phyloP scores from a whole-genome alignment of 2,888 invertebrate species.

The Stenodema calcarata region DNA sequence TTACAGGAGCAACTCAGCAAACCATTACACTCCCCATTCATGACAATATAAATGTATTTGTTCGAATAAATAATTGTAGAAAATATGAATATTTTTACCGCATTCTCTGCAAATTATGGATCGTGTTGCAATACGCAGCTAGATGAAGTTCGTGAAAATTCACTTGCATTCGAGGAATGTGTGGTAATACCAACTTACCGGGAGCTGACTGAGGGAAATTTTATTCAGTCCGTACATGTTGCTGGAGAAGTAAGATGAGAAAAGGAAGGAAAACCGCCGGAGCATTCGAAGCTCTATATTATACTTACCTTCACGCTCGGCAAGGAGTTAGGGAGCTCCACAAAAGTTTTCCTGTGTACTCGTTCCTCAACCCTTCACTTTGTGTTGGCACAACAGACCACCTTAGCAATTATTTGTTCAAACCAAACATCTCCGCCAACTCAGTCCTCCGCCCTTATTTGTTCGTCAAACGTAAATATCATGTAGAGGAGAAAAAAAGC shows the following conservation, averaged over 20 bases:
- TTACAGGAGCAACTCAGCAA: no score
- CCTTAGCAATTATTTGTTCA: not conserved
- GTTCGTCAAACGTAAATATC: not conserved
- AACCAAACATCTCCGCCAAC: not conserved
- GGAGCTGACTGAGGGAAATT: not conserved
- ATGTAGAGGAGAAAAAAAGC: not conserved
- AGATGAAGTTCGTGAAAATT: no score
- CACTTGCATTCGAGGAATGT: no score
- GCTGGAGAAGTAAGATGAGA: not conserved
- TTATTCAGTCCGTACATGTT: not conserved
- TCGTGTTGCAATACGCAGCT: no score
- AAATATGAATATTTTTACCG: no score
- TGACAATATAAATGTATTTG: no score
- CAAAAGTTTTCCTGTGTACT: not conserved
- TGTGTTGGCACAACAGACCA: slow-evolving; percentile 2
- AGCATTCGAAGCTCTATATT: not conserved
- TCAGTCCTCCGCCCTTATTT: not conserved
- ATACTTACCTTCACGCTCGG: not conserved
- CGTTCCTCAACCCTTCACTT: not conserved
- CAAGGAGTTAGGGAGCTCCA: not conserved
- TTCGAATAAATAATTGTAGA: no score
- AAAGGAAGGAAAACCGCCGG: not conserved
- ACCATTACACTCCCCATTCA: no score
- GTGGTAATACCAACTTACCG: not conserved
- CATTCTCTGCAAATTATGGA: no score